These are phyloP conservation scores for Bursaphelenchus mucronatus DNA, from an alignment of 1,140 invertebrate species.

Conservation along the genomic window DNA sequence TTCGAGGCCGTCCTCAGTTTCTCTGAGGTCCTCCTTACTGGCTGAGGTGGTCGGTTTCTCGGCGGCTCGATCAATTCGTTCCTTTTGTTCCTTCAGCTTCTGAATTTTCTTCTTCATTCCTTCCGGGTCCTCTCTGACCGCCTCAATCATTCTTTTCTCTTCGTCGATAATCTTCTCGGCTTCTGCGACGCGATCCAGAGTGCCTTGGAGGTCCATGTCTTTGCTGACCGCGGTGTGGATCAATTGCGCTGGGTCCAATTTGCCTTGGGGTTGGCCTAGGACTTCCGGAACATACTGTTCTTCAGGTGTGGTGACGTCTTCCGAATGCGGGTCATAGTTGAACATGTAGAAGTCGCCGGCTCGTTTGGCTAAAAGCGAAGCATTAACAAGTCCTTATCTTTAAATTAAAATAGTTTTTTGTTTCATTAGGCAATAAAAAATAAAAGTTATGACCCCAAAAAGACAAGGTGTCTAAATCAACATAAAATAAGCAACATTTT, in stretches of 20 bases:
- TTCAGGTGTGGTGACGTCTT: constrained; percentile 45
- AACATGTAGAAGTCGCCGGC: constrained; percentile 61
- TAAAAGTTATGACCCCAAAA: no score
- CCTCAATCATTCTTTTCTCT: constrained; percentile 50
- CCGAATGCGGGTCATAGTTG: constrained; percentile 53
- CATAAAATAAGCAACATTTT: no score
- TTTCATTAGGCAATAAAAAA: no score
- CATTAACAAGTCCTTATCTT: background rate
- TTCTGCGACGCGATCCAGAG: constrained; percentile 48
- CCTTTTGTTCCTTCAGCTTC: constrained; percentile 10
- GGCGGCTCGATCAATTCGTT: constrained; percentile 1
- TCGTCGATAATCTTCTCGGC: constrained; percentile 55
- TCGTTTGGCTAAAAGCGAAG: constrained; percentile 53
- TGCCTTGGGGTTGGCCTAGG: constrained; percentile 51
- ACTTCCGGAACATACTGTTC: constrained; percentile 56
- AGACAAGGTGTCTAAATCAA: no score
- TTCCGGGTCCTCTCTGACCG: constrained; percentile 29
- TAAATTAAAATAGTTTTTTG: no score
- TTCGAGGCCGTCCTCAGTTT: background rate
- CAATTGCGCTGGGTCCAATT: constrained; percentile 54
- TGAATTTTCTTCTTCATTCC: constrained; percentile 12
- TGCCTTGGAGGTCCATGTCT: constrained; percentile 50
- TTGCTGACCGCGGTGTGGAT: constrained; percentile 49
- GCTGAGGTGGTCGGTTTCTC: constrained; percentile 8
- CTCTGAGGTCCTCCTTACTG: background rate